These are phyloP conservation scores for Nomada fucata DNA, from an alignment of 2,888 invertebrate genomes.

Conservation along the genomic window DNA sequence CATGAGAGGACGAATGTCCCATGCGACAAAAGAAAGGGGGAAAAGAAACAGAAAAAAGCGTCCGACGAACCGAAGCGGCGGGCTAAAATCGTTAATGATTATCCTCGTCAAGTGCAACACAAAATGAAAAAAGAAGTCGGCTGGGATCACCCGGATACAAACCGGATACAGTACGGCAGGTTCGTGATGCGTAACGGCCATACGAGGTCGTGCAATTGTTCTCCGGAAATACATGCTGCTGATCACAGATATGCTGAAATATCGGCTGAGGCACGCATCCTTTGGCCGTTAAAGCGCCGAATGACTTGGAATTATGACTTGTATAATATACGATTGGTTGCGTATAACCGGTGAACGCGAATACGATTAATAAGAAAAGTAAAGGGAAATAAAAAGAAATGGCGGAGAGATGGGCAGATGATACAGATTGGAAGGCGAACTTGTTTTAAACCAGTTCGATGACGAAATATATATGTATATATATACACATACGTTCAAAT, in stretches of 20 bases:
- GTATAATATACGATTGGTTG: conserved; percentile 39
- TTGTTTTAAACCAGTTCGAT: conserved; percentile 68
- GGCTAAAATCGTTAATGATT: conserved; percentile 33
- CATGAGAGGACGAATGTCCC: background rate
- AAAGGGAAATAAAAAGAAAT: background rate
- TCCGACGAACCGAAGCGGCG: background rate
- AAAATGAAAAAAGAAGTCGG: conserved; percentile 27
- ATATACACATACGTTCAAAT: conserved; percentile 34
- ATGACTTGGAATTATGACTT: conserved; percentile 31
- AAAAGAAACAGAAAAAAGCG: background rate
- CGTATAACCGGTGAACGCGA: background rate
- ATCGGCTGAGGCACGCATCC: conserved; percentile 53
- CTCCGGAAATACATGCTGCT: conserved; percentile 62
- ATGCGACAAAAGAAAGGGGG: background rate
- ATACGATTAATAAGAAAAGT: background rate
- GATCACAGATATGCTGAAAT: conserved; percentile 63
- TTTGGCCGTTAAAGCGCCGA: conserved; percentile 36
- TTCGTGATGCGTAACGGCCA: conserved; percentile 66
- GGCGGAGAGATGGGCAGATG: background rate
- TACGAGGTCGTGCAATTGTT: conserved; percentile 62
- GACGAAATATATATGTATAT: conserved; percentile 39
- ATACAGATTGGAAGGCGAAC: conserved; percentile 42
- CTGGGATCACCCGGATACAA: conserved; percentile 56
- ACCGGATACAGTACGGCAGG: conserved; percentile 58
- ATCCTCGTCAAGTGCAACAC: conserved; percentile 25